Base-by-base conservation (phyloP, 2,888 invertebrate species). In the Atrina japonica region DNA sequence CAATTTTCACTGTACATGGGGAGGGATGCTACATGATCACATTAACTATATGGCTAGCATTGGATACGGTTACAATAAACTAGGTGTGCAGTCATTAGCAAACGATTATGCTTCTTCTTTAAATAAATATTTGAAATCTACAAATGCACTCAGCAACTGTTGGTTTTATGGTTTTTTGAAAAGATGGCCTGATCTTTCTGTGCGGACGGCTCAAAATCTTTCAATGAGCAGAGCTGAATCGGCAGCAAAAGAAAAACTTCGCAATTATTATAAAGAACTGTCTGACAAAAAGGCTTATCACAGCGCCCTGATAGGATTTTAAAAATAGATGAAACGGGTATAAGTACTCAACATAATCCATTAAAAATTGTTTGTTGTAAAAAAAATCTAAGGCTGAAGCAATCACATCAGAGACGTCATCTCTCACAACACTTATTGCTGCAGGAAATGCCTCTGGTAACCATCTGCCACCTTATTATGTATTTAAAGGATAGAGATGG, bases 401-500 rank as follows among this genome's bases (percentile, higher is more conserved):
- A 21, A 45, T 64, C 3, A 75, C 70, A 21, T 73, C 71, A 3
- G 18, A 64, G 2, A 66, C 69, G 49, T 60, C 70, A 16, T 14
- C 65, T 35, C 59, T 53, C 23, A 67, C 71, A 9, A 68, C 74
- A 2, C 61, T 72, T 14, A 70, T 76, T 63, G 71, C 52, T 14
- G 43, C 60, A 16, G 70, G 70, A 16, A 73, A 70, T 69, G 70
- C 76, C 0, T 9, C 70, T 7, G 73, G 74, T 3, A 74, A 78
- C 25, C 11, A 40, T 23, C 45, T 75, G 0, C 75, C 73, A 41
- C 78, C 72, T 6, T 68, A 58, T 41, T 70, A 65, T 71, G 56
- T 76, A 29, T 73, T 73, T 43, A 66, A 66, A 21, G 72, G 74
- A 1, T 69, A 76, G 53, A 25, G 72, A 25, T 78, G 73, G 72